Conservation (phyloP, 2,113 vertebrate species). For the Scopus umbretta region DNA sequence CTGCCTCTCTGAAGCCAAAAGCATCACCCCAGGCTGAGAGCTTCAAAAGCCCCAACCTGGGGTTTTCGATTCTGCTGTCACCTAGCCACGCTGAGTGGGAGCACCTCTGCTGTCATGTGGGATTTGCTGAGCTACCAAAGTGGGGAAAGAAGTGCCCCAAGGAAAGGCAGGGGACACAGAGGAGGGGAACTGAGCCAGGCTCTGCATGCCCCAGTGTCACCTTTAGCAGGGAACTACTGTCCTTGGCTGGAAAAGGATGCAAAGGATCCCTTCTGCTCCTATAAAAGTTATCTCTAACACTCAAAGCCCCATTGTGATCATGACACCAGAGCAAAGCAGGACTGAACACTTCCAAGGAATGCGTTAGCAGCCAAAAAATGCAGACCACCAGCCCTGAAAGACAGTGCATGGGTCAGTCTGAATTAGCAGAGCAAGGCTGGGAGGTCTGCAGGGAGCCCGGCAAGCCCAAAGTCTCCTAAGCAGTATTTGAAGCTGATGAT, state of each 20-base stretch:
- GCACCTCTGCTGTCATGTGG: not conserved
- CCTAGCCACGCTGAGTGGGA: not conserved
- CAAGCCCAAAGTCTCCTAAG: not conserved
- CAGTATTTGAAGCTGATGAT: not conserved
- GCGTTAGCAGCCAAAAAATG: not conserved
- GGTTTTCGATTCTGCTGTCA: accelerated
- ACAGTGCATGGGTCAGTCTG: not conserved
- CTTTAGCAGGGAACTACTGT: not conserved
- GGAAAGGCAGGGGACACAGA: not conserved
- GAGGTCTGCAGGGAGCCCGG: not conserved
- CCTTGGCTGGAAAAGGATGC: not conserved
- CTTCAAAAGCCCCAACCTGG: not conserved
- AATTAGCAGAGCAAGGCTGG: not conserved
- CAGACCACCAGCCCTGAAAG: not conserved
- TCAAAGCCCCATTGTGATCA: not conserved
- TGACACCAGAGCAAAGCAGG: not conserved
- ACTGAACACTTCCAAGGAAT: not conserved
- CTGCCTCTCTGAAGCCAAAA: not conserved
- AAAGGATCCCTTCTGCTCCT: not conserved
- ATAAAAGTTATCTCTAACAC: not conserved
- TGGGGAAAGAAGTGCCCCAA: accelerated
- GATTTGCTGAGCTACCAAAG: not conserved
- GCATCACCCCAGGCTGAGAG: not conserved
- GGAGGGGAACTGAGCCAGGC: not conserved
- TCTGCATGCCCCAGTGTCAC: not conserved